Base-by-base conservation (phyloP, 1,140 invertebrate species). In the Heliothis subflexa region DNA sequence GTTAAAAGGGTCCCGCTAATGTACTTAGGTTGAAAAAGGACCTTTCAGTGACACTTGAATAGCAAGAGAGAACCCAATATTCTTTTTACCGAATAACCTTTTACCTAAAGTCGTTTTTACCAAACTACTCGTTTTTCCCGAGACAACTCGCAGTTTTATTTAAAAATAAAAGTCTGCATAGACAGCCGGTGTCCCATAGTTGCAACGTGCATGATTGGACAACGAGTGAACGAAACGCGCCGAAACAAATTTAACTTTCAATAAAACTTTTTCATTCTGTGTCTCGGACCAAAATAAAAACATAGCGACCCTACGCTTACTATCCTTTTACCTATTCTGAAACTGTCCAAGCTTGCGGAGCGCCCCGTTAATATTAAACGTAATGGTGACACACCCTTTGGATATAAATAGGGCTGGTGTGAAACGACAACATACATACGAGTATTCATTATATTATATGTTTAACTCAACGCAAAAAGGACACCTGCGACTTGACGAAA, bases 361-460 rank as follows among this genome's bases (percentile, higher is more conserved):
- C 28, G 28, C 40, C 25, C 68, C 49, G 68, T 71, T 71, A 73
- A 57, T 73, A 73, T 73, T 57, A 57, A 72, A 72, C 70, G 52
- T 54, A 57, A 57, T 40, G 70, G 52, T 72, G 52, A 72, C 70
- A 72, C 70, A 72, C 70, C 70, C n/a, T 72, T 72, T 57, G 50
- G 70, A 40, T 57, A 57, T 72, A 72, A 72, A 57, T 72, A 72
- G 70, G 70, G 50, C 49, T 18, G 9, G 40, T 28, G 54, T 52
- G 52, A 49, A 28, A 64, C 47, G 47, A 75, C 12, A 52, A 61
- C 57, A 47, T 64, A 21, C 52, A 55, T 47, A 45, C 70, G 50
- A 47, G 57, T 78, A 72, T 83, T 82, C 80, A 83, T 83, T 85
- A 85, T 73, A 74, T 82, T 81, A 78, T 78, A 52, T 81, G 50